Conservation (phyloP, 2,888 invertebrate species). For the Apomyelois bistriatella region DNA sequence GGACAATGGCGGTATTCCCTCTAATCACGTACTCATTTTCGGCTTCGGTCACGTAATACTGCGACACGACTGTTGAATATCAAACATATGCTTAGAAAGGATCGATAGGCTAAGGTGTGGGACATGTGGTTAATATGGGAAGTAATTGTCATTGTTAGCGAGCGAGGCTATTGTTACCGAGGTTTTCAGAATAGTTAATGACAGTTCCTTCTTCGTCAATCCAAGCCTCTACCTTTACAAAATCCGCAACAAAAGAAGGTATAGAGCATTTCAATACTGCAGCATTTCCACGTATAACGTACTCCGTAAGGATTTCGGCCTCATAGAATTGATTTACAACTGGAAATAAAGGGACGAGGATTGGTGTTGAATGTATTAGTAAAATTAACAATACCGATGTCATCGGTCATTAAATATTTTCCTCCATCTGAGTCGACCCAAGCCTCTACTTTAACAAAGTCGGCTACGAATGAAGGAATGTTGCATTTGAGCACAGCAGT, state of each 20-base stretch:
- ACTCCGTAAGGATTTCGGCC: conserved; percentile 93
- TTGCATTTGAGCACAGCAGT: conserved; percentile 93
- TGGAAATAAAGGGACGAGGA: conserved; percentile 36
- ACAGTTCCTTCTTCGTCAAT: conserved; percentile 83
- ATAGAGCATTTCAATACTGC: conserved; percentile 94
- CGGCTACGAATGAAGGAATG: conserved; percentile 93
- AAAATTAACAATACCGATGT: conserved; percentile 82
- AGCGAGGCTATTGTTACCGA: conserved; percentile 81
- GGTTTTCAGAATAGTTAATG: conserved; percentile 84
- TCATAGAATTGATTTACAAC: conserved; percentile 93
- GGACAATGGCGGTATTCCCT: conserved; percentile 94
- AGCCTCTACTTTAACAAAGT: conserved; percentile 93
- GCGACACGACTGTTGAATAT: conserved; percentile 88
- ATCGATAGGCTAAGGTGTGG: conserved; percentile 48
- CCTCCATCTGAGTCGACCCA: conserved; percentile 86
- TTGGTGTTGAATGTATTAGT: conserved; percentile 17
- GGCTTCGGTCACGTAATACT: conserved; percentile 93
- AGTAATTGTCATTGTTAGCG: conserved; percentile 44
- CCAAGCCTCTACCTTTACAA: conserved; percentile 94
- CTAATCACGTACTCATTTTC: conserved; percentile 96
- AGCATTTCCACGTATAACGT: conserved; percentile 93
- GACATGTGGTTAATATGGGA: conserved; percentile 46
- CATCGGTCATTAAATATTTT: conserved; percentile 84
- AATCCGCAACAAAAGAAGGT: conserved; percentile 94
- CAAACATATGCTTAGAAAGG: conserved; percentile 51